phyloP scores from a whole-genome alignment of 2,113 vertebrate genomes.

The Athene cunicularia region DNA sequence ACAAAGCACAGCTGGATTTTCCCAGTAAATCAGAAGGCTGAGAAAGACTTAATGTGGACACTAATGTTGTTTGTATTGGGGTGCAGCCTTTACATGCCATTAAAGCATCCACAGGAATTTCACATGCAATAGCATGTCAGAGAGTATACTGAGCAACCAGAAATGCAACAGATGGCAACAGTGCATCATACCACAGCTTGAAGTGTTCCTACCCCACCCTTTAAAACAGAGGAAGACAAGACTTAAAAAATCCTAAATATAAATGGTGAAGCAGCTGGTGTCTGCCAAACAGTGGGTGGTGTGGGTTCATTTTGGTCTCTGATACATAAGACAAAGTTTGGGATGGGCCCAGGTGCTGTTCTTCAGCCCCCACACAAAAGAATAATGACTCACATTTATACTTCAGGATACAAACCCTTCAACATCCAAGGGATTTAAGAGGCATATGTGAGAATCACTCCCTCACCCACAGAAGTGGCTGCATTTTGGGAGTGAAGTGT shows the following conservation, averaged over 20 bases:
- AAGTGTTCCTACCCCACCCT: conserved; percentile 21
- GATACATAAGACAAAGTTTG: conserved; percentile 1
- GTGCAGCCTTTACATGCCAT: background rate
- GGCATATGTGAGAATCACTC: conserved; percentile 3
- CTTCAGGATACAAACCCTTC: conserved; percentile 2
- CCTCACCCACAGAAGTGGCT: background rate
- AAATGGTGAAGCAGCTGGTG: conserved; percentile 47
- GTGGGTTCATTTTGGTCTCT: conserved; percentile 47
- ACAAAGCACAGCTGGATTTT: background rate
- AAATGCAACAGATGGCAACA: conserved; percentile 29
- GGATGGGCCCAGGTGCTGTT: conserved; percentile 59
- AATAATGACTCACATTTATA: conserved; percentile 60
- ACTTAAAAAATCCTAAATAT: conserved; percentile 32
- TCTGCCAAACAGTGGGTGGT: conserved; percentile 59
- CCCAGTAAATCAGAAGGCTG: background rate
- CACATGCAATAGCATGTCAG: background rate
- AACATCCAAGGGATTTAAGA: conserved; percentile 26
- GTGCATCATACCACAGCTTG: conserved; percentile 22
- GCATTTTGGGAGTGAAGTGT: background rate
- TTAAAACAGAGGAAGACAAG: conserved; percentile 34
- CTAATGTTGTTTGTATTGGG: background rate
- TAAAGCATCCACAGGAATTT: background rate
- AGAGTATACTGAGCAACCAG: background rate
- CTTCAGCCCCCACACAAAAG: conserved; percentile 52
- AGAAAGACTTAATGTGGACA: background rate